Conservation (phyloP, 2,113 vertebrate genomes). For the Tragulus kanchil region DNA sequence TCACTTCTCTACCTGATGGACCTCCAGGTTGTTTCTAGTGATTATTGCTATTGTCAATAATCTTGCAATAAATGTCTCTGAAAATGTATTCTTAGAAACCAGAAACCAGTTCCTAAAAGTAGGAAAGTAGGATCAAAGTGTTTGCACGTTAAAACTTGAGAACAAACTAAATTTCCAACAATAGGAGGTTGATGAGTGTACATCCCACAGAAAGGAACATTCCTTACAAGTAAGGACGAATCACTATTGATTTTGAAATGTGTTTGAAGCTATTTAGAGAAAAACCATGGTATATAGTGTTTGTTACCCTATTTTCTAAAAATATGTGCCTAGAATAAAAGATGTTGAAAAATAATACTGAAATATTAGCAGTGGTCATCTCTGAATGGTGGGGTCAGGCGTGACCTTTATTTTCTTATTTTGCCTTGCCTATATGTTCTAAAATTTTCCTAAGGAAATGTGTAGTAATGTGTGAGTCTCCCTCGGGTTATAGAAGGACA, state of each 20-base stretch:
- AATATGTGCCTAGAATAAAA: neutral
- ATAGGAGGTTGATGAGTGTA: neutral
- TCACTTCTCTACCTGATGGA: neutral
- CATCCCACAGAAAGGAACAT: neutral
- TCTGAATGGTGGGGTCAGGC: neutral
- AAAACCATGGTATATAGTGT: neutral
- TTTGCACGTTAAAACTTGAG: neutral
- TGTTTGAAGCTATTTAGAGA: neutral
- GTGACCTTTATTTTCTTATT: neutral
- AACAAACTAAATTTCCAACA: neutral
- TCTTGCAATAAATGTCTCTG: neutral
- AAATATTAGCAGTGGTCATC: neutral
- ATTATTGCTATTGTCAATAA: neutral
- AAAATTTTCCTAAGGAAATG: neutral
- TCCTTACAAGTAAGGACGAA: neutral
- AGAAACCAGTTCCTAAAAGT: neutral
- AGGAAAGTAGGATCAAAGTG: neutral
- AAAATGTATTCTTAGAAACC: neutral
- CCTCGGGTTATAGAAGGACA: neutral
- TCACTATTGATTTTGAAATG: neutral
- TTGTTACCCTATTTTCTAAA: slow-evolving; percentile 8
- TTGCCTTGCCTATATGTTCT: neutral
- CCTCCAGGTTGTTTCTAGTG: neutral
- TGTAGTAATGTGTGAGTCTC: neutral
- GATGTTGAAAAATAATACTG: neutral